phyloP scores from a whole-genome alignment of 1,140 invertebrate genomes.

The Eriocheir sinensis region DNA sequence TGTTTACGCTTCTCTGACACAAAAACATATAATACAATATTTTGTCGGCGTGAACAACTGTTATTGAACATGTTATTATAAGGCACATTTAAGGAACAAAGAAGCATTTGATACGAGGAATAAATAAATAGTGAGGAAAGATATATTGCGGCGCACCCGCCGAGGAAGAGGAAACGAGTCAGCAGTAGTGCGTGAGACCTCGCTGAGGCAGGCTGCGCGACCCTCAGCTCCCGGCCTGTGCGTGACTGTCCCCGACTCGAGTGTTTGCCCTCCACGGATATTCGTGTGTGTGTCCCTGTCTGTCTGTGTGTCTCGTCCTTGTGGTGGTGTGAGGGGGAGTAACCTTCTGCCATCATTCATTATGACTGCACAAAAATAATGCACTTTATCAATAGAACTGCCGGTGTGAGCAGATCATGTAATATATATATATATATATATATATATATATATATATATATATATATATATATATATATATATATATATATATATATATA shows the following conservation, averaged over 20 bases:
- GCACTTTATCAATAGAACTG: background rate
- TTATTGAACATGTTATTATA: no score
- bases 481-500: conserved; percentile 60
- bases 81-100: no score
- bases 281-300: background rate
- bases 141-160: background rate
- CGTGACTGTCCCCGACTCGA: background rate
- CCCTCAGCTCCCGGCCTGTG: background rate
- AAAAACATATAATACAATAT: no score
- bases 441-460: conserved; percentile 62
- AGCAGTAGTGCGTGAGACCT: background rate
- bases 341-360: background rate
- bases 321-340: background rate
- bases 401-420: background rate
- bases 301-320: background rate
- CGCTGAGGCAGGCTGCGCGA: background rate
- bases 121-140: background rate
- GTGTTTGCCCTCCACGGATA: background rate
- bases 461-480: conserved; percentile 57
- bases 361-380: background rate
- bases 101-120: background rate
- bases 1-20: no score
- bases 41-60: no score
- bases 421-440: conserved; percentile 58
- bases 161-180: background rate